Conservation (phyloP, 2,113 vertebrate genomes). For the Chlorocebus sabaeus region DNA sequence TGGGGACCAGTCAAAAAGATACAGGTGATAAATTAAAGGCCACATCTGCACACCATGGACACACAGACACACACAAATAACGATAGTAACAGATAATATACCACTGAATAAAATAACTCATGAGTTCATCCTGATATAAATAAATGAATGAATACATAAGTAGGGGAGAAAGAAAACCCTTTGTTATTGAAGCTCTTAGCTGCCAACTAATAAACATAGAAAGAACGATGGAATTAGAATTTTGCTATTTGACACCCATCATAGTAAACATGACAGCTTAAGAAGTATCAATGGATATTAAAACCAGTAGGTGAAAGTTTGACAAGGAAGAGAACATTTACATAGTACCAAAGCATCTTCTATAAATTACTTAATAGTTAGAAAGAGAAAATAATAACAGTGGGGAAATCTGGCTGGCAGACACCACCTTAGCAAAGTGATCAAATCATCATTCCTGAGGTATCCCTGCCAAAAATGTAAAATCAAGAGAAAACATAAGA, state of each 20-base stretch:
- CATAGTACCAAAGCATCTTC: not conserved
- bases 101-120: not conserved
- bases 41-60: not conserved
- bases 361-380: not conserved
- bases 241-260: not conserved
- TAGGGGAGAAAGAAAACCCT: not conserved
- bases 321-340: not conserved
- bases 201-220: not conserved
- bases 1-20: not conserved
- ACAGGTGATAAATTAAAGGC: not conserved
- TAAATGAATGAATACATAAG: not conserved
- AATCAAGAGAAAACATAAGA: not conserved
- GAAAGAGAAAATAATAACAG: not conserved
- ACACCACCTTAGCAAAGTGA: not conserved
- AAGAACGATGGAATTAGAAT: not conserved
- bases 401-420: not conserved
- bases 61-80: not conserved
- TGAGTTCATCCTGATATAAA: not conserved
- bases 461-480: not conserved
- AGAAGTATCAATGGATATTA: not conserved
- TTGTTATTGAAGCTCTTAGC: not conserved
- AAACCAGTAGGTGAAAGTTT: not conserved
- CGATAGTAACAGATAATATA: not conserved
- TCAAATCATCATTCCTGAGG: not conserved
- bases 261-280: not conserved